These are phyloP conservation scores for Heliconius aoede DNA, from an alignment of 2,888 invertebrate genomes.

Conservation along the genomic window DNA sequence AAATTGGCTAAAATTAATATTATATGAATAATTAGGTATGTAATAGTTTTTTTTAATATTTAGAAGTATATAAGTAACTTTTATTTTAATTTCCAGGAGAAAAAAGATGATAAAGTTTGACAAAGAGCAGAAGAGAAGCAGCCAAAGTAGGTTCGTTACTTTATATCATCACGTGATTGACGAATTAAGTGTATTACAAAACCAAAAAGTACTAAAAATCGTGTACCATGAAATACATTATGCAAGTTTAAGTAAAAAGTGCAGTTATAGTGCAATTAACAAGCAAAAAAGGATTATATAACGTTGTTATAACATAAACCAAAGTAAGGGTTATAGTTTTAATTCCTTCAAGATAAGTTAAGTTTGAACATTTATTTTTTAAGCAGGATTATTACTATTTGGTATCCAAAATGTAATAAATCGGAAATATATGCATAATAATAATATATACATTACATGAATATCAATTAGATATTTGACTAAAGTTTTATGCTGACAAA, in stretches of 20 bases:
- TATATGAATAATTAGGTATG: not conserved
- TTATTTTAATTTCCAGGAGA: constrained; percentile 20
- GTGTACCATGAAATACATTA: constrained; percentile 22
- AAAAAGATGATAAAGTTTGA: not conserved
- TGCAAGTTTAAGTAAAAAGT: constrained; percentile 27
- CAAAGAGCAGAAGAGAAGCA: not conserved
- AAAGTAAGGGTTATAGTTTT: constrained; percentile 58
- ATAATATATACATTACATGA: not conserved
- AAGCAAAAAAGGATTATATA: constrained; percentile 63
- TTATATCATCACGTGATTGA: not conserved
- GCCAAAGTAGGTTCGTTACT: not conserved
- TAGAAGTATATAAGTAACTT: not conserved
- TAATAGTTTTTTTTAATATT: not conserved
- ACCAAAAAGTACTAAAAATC: constrained; percentile 22
- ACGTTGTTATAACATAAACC: constrained; percentile 54
- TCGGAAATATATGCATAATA: constrained; percentile 18
- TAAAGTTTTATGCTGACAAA: not conserved
- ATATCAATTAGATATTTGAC: constrained; percentile 24
- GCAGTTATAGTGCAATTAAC: constrained; percentile 44
- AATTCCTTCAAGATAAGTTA: constrained; percentile 32
- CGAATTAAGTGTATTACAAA: constrained; percentile 15
- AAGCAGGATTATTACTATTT: constrained; percentile 45
- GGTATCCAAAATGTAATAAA: constrained; percentile 49
- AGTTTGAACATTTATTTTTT: not conserved
- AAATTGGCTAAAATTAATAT: not conserved